Evolutionary conservation across 2,113 vertebrate species (phyloP).

Genomic region (Cynocephalus volans): DNA sequence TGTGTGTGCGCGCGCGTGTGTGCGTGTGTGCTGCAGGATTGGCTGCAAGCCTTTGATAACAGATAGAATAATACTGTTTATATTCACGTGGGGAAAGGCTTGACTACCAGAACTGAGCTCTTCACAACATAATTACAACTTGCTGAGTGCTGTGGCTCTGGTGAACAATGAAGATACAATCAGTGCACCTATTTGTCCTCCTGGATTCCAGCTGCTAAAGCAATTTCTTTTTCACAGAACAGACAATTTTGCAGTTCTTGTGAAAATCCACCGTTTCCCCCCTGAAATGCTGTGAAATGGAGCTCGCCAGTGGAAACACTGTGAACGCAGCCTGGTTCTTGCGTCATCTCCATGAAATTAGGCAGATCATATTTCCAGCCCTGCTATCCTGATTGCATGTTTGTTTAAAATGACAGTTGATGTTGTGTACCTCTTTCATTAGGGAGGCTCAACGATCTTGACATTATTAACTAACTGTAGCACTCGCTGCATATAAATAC

Average conservation of each 20-base stretch:
- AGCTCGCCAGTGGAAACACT: slow-evolving; percentile 72
- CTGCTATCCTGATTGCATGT: slow-evolving; percentile 89
- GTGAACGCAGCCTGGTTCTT: slow-evolving; percentile 84
- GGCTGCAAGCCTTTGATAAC: slow-evolving; percentile 82
- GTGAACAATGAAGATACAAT: slow-evolving; percentile 89
- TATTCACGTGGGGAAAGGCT: slow-evolving; percentile 77
- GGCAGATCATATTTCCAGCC: slow-evolving; percentile 87
- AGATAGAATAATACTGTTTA: slow-evolving; percentile 79
- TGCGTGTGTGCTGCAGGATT: neutral
- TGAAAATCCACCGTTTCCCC: slow-evolving; percentile 72
- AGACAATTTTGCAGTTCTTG: slow-evolving; percentile 86
- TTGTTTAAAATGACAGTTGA: slow-evolving; percentile 90
- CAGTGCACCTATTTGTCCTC: slow-evolving; percentile 88
- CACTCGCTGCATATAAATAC: slow-evolving; percentile 89
- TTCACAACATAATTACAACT: slow-evolving; percentile 86
- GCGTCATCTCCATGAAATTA: slow-evolving; percentile 88
- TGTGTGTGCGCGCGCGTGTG: neutral
- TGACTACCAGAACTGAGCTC: slow-evolving; percentile 81
- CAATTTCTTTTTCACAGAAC: slow-evolving; percentile 89
- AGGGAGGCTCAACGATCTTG: slow-evolving; percentile 88
- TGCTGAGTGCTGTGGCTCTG: slow-evolving; percentile 82
- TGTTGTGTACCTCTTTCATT: slow-evolving; percentile 90
- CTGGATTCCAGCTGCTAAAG: slow-evolving; percentile 89
- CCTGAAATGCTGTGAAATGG: slow-evolving; percentile 35
- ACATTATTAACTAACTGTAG: slow-evolving; percentile 90